phyloP scores from a whole-genome alignment of 1,140 invertebrate genomes.

The Thalassaphorura encarpata region DNA sequence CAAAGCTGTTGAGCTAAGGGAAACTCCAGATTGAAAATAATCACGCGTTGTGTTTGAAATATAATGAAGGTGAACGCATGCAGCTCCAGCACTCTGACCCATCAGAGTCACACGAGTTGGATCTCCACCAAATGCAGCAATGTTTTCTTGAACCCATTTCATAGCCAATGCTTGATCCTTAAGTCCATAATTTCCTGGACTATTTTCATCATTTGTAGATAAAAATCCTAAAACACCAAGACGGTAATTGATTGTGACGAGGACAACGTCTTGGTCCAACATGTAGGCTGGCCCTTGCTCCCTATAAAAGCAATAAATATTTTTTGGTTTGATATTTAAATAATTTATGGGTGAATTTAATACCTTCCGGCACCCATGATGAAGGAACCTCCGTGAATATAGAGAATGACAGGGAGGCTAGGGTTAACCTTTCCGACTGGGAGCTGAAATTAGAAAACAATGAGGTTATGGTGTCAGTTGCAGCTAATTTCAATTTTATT shows the following conservation, averaged over 20 bases:
- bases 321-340: too few relatives aligned
- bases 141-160: constrained; percentile 6
- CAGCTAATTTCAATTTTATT: too few relatives aligned
- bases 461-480: background rate
- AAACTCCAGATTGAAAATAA: constrained; percentile 17
- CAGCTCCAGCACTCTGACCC: constrained; percentile 9
- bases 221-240: constrained; percentile 43
- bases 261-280: constrained; percentile 48
- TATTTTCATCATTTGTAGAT: constrained; percentile 2
- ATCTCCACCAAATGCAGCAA: background rate
- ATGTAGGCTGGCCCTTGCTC: constrained; percentile 45
- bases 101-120: background rate
- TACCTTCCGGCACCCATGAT: constrained; percentile 1
- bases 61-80: constrained; percentile 9
- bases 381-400: constrained; percentile 20
- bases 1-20: constrained; percentile 23
- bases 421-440: background rate
- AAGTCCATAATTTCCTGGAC: constrained; percentile 14
- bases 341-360: too few relatives aligned
- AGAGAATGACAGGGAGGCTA: constrained; percentile 12
- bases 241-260: constrained; percentile 55
- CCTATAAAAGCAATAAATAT: too few relatives aligned
- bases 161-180: constrained; percentile 16
- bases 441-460: background rate
- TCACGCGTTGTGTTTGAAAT: constrained; percentile 2